A percentile compares a stretch with the other conserved stretches of the same genome.
These are phyloP conservation scores for Stegana nigrithorax DNA, from an alignment of 2,888 invertebrate genomes.

Conservation along the genomic window DNA sequence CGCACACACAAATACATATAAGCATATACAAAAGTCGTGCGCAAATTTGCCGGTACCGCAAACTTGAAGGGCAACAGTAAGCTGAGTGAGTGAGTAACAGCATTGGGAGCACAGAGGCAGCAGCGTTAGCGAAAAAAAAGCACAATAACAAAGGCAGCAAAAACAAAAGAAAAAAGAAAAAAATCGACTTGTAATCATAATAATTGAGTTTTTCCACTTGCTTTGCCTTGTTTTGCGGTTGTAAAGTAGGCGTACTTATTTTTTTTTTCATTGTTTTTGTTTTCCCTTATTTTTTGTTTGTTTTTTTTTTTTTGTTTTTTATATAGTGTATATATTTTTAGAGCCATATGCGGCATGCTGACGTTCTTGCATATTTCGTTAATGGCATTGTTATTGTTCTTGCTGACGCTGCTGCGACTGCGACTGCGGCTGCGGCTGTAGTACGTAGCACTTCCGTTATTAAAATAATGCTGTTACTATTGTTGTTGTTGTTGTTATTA, in stretches of 20 bases:
- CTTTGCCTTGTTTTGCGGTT: neutral
- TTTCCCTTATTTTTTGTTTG: neutral
- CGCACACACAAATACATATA: slow-evolving; percentile 2
- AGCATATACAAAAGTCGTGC: slow-evolving; percentile 10
- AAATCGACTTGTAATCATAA: slow-evolving; percentile 44
- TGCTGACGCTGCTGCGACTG: neutral
- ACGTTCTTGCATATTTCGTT: slow-evolving; percentile 3
- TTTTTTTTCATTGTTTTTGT: neutral
- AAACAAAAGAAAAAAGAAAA: no score
- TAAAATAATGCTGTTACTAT: neutral
- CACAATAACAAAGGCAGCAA: no score
- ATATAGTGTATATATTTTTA: neutral
- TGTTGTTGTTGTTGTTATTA: neutral
- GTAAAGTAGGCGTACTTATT: neutral
- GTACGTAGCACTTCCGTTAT: slow-evolving; percentile 14
- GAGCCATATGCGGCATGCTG: neutral
- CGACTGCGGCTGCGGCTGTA: no score
- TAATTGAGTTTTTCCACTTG: slow-evolving; percentile 31
- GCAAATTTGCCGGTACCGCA: no score
- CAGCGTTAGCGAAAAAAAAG: neutral
- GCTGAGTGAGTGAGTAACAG: slow-evolving; percentile 26
- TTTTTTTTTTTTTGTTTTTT: neutral
- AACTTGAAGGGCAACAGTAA: no score
- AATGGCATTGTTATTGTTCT: neutral
- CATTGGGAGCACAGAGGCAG: neutral